Evolutionary conservation across 1,140 invertebrate species (phyloP).

Genomic region (Hyposmocoma kahamanoa): DNA sequence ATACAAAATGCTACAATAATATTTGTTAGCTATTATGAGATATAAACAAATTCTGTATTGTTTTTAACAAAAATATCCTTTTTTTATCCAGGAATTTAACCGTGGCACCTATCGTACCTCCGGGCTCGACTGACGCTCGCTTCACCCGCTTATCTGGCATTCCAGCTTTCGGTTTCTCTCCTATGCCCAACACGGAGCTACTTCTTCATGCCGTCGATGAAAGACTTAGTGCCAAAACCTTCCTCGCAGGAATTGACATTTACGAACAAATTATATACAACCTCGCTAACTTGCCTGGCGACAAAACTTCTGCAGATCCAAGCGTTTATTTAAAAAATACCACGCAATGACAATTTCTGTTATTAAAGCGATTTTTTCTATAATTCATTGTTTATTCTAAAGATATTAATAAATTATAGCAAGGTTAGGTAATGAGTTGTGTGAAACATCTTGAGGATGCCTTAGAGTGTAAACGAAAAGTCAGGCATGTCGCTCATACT

Average conservation of each 20-base stretch:
- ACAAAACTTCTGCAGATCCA: constrained; percentile 1
- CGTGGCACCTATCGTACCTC: constrained; percentile 17
- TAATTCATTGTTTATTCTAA: too few relatives aligned
- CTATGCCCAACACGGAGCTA: constrained; percentile 21
- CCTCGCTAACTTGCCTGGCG: constrained; percentile 13
- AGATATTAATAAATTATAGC: too few relatives aligned
- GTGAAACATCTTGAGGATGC: too few relatives aligned
- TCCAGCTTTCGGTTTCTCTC: constrained; percentile 30
- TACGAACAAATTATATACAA: constrained; percentile 6
- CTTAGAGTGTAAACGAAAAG: too few relatives aligned
- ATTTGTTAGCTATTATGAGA: too few relatives aligned
- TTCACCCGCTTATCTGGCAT: constrained; percentile 17
- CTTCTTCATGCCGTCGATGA: constrained; percentile 17
- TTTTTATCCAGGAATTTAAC: constrained; percentile 10
- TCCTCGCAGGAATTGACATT: constrained; percentile 2
- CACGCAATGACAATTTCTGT: not conserved
- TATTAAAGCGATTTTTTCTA: too few relatives aligned
- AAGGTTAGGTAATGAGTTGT: too few relatives aligned
- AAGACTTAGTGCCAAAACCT: not conserved
- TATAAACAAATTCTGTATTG: too few relatives aligned
- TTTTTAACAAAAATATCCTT: not conserved
- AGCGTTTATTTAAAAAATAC: constrained; percentile 9
- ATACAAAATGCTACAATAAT: too few relatives aligned
- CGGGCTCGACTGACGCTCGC: constrained; percentile 31
- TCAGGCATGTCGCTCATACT: too few relatives aligned